Conservation (phyloP, 2,113 vertebrate species). For the Herpetotheres cachinnans region DNA sequence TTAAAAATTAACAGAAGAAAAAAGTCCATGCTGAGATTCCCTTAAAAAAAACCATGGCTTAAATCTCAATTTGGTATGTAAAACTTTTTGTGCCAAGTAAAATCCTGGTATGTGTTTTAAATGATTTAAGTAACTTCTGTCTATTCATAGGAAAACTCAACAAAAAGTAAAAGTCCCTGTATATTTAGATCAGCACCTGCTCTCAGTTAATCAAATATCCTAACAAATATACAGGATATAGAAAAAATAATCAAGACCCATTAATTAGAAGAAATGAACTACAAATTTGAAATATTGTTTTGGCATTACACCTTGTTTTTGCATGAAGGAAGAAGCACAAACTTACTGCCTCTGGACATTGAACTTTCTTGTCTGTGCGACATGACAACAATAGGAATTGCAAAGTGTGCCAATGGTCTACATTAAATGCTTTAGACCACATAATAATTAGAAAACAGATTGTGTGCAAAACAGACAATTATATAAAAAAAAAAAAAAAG, state of each 20-base stretch:
- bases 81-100: background rate
- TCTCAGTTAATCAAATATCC: background rate
- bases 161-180: background rate
- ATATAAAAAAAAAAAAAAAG: background rate
- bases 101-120: background rate
- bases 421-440: background rate
- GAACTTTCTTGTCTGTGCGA: background rate
- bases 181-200: background rate
- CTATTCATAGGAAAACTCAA: background rate
- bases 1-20: background rate
- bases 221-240: background rate
- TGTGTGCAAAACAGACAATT: background rate
- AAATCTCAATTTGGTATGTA: background rate
- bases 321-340: background rate
- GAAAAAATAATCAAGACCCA: background rate
- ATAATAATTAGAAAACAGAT: background rate
- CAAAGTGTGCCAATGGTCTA: background rate
- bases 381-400: background rate
- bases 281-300: background rate
- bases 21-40: background rate
- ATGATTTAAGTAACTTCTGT: background rate
- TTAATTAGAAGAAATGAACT: conserved; percentile 8
- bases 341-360: background rate
- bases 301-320: background rate
- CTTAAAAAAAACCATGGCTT: background rate